phyloP scores from a whole-genome alignment of 2,888 invertebrate species.

The Drosophila paucipuncta region DNA sequence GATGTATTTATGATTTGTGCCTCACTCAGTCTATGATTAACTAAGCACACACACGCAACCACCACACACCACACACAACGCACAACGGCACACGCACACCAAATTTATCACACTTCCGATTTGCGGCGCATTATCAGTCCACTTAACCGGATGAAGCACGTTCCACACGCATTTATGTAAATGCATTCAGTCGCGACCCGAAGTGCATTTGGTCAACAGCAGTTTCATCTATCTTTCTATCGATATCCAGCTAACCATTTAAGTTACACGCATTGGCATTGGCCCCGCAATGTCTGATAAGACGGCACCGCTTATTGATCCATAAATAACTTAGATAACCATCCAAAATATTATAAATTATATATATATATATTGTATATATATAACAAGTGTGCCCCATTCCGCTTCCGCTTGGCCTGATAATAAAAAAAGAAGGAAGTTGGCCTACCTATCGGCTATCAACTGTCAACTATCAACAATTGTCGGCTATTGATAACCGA shows the following conservation, averaged over 20 bases:
- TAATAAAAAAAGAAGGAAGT: not conserved
- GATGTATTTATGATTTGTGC: constrained; percentile 72
- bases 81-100: constrained; percentile 17
- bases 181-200: constrained; percentile 30
- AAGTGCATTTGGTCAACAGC: constrained; percentile 20
- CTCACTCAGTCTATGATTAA: constrained; percentile 58
- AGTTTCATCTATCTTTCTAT: not conserved
- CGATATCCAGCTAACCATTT: not conserved
- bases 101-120: constrained; percentile 56
- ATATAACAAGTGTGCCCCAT: constrained; percentile 31
- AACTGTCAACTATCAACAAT: constrained; percentile 4
- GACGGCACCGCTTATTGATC: constrained; percentile 8
- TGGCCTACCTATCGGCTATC: not conserved
- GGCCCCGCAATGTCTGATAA: constrained; percentile 41
- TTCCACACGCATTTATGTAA: constrained; percentile 43
- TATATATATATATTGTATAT: constrained; percentile 19
- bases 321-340: constrained; percentile 22
- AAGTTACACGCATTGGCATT: not conserved
- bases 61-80: constrained; percentile 54
- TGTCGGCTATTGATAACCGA: constrained; percentile 13
- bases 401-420: constrained; percentile 17
- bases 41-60: constrained; percentile 58
- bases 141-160: constrained; percentile 61
- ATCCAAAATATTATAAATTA: constrained; percentile 1
- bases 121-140: constrained; percentile 64